Base-by-base conservation (phyloP, 2,113 vertebrate species). In the Calidris pugnax region DNA sequence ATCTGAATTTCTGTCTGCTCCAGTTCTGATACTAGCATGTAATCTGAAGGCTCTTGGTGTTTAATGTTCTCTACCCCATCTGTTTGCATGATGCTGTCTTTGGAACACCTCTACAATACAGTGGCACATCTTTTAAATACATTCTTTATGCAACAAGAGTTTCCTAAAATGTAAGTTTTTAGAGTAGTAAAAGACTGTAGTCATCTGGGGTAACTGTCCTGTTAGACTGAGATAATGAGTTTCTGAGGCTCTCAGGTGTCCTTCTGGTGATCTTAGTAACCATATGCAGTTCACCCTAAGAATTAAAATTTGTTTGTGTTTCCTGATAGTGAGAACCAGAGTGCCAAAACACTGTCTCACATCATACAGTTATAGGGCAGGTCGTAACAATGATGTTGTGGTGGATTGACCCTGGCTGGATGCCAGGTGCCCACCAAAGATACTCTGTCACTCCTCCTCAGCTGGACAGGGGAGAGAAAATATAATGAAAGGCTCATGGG, bases 61-160 rank as follows among this genome's bases (percentile, higher is more conserved):
- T 97, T 96, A 92, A 91, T 94, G 81, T 96, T 97, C 56, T 95
- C 48, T 87, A 64, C 69, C 73, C 67, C 53, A 93, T 91, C 68
- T 93, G 59, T 91, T 95, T 95, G 78, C 60, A 93, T 85, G 84
- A 90, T 81, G 87, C 19, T 83, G 57, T 27, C 82, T 92, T 91
- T 76, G 67, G 76, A 93, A 55, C 41, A 66, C 48, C 53, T 96
- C 83, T 94, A 41, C 86, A 95, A 85, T 87, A 82, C 47, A 83
- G 62, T 78, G 85, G 22, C 53, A 95, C 83, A 18, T 64, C 26
- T 87, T 92, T 89, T 59, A 67, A 69, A 71, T 50, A 62, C 2
- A 13, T 95, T 95, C 72, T 93, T 89, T 78, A 87, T 88, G 93
- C 76, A 97, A 93, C 68, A 64, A 23, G n/a, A 53, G 51, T 94